Base-by-base conservation (phyloP, 2,888 invertebrate genomes). In the Parochlus steinenii region DNA sequence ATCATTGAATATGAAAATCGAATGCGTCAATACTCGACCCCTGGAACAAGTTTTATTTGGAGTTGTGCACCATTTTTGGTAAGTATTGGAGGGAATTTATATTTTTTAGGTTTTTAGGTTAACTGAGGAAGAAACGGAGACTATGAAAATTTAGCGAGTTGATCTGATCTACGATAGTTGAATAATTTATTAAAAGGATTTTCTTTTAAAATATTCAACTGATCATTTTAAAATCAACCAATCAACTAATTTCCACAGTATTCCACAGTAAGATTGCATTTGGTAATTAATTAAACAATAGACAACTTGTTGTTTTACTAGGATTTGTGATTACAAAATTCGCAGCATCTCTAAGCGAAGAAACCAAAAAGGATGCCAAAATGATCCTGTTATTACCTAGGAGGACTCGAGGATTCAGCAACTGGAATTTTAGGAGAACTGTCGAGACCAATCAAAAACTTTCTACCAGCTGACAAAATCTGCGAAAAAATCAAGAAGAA, bases 1-100 rank as follows among this genome's bases (percentile, higher is more conserved):
- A 93, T 98, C 51, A 93, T 95, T 51, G 93, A 95, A 61, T 98
- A 98, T 64, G 98, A 98, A 64, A 97, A 98, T 63, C 77, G 97
- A 46, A 87, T 98, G 61, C 73, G 97, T 45, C 87, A 90, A 49
- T 97, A 86, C 63, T 97, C 97, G 3, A 93, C 93, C 35, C 98
- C 97, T 18, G 97, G 79, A 22, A 82, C 85, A 11, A 83, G 87
- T 33, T 89, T 93, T 55, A 75, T 89, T 45, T 95, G 92, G 89
- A 83, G 83, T 3, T 87, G 86, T 53, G 87, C 92, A 1, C 93
- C 93, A 6, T 92, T 92, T 62, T 63, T 93, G 74, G 92, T 90
- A 65, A 71, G 76, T 55, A n/a, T n/a, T n/a, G n/a, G n/a, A n/a
- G n/a, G n/a, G n/a, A n/a, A n/a, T n/a, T n/a, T n/a, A n/a, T n/a